These are phyloP conservation scores for Gasteruption jaculator DNA, from an alignment of 2,888 invertebrate genomes.

Conservation along the genomic window DNA sequence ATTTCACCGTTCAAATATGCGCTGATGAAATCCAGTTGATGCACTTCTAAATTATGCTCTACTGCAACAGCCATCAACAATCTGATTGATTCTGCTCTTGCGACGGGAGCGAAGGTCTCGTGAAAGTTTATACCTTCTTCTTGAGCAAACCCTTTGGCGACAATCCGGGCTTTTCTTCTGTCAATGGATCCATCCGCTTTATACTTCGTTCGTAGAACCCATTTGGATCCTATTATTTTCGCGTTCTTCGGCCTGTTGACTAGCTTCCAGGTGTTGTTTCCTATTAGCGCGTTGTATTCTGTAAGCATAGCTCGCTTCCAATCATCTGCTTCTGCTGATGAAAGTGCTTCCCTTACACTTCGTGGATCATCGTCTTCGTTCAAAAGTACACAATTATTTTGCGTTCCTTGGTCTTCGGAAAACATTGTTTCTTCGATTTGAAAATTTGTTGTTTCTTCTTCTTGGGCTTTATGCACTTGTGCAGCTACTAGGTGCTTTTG, in stretches of 20 bases:
- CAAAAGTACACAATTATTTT: not conserved
- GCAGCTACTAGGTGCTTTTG: not conserved
- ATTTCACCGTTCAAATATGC: slow-evolving; percentile 21
- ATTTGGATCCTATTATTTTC: slow-evolving; percentile 22
- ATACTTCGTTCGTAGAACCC: slow-evolving; percentile 26
- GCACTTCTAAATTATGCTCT: slow-evolving; percentile 12
- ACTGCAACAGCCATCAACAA: slow-evolving; percentile 26
- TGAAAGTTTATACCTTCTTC: slow-evolving; percentile 29
- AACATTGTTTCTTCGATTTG: not conserved
- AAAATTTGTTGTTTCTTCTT: not conserved
- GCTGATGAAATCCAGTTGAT: slow-evolving; percentile 19
- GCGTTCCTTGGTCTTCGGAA: not conserved
- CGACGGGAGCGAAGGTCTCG: slow-evolving; percentile 33
- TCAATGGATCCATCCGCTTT: slow-evolving; percentile 24
- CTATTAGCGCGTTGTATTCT: slow-evolving; percentile 12
- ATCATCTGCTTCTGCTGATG: slow-evolving; percentile 2
- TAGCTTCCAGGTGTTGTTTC: slow-evolving; percentile 16
- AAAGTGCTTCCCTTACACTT: slow-evolving; percentile 9
- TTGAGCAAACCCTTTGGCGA: slow-evolving; percentile 32
- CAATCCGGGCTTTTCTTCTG: slow-evolving; percentile 29
- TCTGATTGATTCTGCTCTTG: slow-evolving; percentile 27
- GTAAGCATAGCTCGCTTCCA: slow-evolving; percentile 15
- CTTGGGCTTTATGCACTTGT: not conserved
- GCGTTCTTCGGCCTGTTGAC: slow-evolving; percentile 10
- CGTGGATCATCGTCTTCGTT: slow-evolving; percentile 2